Evolutionary conservation across 2,888 invertebrate genomes (phyloP), one percentile per base, ranked within the genome.

Genomic region (Nasonovia ribisnigri): DNA sequence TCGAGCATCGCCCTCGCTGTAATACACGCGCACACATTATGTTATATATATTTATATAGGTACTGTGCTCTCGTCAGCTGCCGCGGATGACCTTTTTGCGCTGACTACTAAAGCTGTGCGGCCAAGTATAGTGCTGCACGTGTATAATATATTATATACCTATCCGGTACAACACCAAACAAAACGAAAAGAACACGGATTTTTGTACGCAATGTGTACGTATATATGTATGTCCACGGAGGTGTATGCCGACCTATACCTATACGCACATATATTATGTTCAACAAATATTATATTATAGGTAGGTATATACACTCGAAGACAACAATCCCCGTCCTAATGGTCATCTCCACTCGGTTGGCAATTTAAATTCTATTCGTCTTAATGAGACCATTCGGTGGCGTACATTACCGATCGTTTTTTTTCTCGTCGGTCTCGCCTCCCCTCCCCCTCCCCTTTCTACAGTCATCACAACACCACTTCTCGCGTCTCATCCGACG

Each of bases 281-380:
- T 16, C 67, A n/a, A 16, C 67, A 67, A 16, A 67, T n/a, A n/a
- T 67, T 67, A 36, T 77, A 46, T n/a, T 67, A 20, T 84, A 16
- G 20, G 11, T 26, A 48, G 48, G 48, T 11, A 43, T 36, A n/a
- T 20, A 11, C 57, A 48, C 87, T 87, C 87, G 48, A 88, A 92
- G 36, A 87, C 90, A 77, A 84, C 90, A 84, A 84, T 84, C 87
- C 87, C 26, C 87, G 87, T 26, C 46, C 48, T 92, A 88, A 92
- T 88, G 92, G 42, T 36, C 92, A 60, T 36, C 60, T 16, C 60
- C 77, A 36, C 36, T 51, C 13, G 46, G 87, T 88, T 67, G 87
- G 92, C 92, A 92, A 92, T 92, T 88, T 67, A 88, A 88, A 92
- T 92, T 88, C 87, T 87, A 92, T 92, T 92, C 92, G 92, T 92